Evolutionary conservation across 1,140 invertebrate species (phyloP).

Genomic region (Drosophila truncata): DNA sequence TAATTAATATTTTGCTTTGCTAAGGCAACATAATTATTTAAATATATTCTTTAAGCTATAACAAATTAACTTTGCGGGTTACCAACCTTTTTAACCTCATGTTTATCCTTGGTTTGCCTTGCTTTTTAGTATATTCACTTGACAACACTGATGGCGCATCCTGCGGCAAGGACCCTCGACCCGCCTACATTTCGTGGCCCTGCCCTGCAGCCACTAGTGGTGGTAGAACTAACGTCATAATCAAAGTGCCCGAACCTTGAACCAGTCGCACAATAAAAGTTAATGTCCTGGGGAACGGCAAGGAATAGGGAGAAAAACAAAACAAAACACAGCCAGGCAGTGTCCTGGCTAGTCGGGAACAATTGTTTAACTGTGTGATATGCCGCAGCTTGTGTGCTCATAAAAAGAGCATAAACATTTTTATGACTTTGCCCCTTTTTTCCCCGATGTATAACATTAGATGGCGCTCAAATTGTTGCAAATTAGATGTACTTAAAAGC

Average conservation of each 20-base stretch:
- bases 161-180: constrained; percentile 18
- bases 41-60: neutral
- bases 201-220: constrained; percentile 33
- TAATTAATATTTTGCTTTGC: neutral
- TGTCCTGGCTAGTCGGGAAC: constrained; percentile 49
- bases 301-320: neutral
- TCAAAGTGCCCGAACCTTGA: constrained; percentile 64
- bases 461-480: constrained; percentile 61
- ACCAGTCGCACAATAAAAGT: constrained; percentile 64
- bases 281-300: constrained; percentile 43
- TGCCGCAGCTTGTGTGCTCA: constrained; percentile 63
- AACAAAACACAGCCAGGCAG: constrained; percentile 24
- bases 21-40: neutral
- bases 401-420: constrained; percentile 64
- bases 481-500: constrained; percentile 56
- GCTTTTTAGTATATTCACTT: neutral
- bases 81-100: no score
- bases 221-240: constrained; percentile 49
- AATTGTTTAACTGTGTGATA: constrained; percentile 68
- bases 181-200: neutral
- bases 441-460: constrained; percentile 17
- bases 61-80: no score
- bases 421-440: constrained; percentile 62
- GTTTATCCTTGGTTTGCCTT: neutral
- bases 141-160: constrained; percentile 23